Evolutionary conservation across 2,888 invertebrate species (phyloP).

Genomic region (Polymixis lichenea): DNA sequence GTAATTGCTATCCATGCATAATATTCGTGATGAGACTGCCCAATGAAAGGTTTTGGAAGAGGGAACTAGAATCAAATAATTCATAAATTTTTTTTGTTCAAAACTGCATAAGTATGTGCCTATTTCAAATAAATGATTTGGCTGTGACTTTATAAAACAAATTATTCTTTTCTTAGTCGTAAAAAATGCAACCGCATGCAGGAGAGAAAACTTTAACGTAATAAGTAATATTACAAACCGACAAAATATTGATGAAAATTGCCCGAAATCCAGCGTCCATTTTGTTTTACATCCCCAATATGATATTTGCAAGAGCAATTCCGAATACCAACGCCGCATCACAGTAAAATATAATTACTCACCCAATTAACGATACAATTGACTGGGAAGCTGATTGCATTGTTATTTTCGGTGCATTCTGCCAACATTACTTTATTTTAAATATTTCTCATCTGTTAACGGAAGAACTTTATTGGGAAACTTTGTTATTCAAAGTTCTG

Average conservation of each 20-base stretch:
- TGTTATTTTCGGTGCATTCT: slow-evolving; percentile 38
- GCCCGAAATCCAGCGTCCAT: not conserved
- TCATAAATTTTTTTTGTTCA: no score
- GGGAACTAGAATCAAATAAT: no score
- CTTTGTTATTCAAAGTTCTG: not conserved
- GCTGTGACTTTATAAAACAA: no score
- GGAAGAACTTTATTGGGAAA: not conserved
- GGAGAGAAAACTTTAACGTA: not conserved
- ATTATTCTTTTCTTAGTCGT: not conserved
- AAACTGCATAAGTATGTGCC: no score
- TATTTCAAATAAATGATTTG: no score
- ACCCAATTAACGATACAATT: slow-evolving; percentile 49
- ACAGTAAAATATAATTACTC: slow-evolving; percentile 54
- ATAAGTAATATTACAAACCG: slow-evolving; percentile 4
- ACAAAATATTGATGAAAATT: not conserved
- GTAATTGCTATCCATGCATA: no score
- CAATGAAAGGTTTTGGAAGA: no score
- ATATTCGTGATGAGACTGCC: no score
- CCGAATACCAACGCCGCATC: slow-evolving; percentile 28
- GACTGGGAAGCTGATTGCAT: slow-evolving; percentile 47
- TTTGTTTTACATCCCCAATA: slow-evolving; percentile 30
- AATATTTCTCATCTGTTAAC: slow-evolving; percentile 27
- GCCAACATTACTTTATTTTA: slow-evolving; percentile 40
- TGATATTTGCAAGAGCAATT: slow-evolving; percentile 43
- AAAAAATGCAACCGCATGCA: not conserved